phyloP scores from a whole-genome alignment of 1,140 invertebrate genomes.

The Drosophila burlai region DNA sequence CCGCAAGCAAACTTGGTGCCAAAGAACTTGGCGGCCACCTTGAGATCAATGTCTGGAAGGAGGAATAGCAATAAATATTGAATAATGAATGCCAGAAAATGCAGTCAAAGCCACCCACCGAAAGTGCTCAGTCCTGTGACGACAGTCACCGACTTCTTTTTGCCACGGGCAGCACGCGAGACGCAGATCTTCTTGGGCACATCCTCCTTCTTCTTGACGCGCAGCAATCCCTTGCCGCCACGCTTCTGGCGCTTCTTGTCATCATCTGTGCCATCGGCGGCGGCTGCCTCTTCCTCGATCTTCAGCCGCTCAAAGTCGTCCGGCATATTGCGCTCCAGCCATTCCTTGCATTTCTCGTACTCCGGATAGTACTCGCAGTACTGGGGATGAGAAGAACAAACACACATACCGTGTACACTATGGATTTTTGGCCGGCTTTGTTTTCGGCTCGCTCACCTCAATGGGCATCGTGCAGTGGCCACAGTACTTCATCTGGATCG shows the following conservation, averaged over 20 bases:
- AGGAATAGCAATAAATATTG: not conserved
- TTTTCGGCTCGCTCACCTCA: slow-evolving; percentile 86
- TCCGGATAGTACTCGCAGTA: slow-evolving; percentile 99
- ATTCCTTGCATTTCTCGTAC: slow-evolving; percentile 98
- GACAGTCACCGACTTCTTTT: slow-evolving; percentile 99
- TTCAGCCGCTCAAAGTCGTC: slow-evolving; percentile 94
- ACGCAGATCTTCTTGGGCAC: slow-evolving; percentile 96
- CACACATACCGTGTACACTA: not conserved
- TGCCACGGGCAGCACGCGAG: slow-evolving; percentile 96
- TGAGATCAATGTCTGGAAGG: slow-evolving; percentile 96
- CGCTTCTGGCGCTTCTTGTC: slow-evolving; percentile 96
- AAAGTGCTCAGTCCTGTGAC: slow-evolving; percentile 95
- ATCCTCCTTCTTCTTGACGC: slow-evolving; percentile 94
- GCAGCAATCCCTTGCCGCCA: slow-evolving; percentile 95
- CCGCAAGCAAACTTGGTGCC: slow-evolving; percentile 99
- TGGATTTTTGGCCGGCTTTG: slow-evolving; percentile 7
- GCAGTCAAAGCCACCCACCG: slow-evolving; percentile 86
- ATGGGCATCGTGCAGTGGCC: slow-evolving; percentile 97
- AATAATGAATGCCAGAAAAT: not conserved
- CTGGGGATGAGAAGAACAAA: slow-evolving; percentile 85
- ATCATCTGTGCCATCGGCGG: slow-evolving; percentile 90
- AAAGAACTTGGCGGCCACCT: slow-evolving; percentile 99
- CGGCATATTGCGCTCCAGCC: slow-evolving; percentile 97
- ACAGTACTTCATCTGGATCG: slow-evolving; percentile 96
- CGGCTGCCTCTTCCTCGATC: slow-evolving; percentile 87